Base-by-base conservation (phyloP, 1,140 invertebrate species). In the Ephestia elutella region DNA sequence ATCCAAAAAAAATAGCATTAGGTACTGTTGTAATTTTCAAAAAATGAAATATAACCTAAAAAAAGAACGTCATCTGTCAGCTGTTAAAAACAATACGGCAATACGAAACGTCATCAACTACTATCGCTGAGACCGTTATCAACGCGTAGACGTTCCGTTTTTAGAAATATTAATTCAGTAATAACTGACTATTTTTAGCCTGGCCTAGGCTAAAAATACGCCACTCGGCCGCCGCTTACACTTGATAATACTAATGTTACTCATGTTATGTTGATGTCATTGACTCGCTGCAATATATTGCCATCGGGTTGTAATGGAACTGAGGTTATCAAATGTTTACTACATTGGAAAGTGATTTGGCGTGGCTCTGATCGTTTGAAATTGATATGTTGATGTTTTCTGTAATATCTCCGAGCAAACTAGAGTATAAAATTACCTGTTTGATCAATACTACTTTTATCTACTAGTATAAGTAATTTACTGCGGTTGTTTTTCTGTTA, bases 151-250 rank as follows among this genome's bases (percentile, higher is more conserved):
- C 81, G 81, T 78, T 85, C 83, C 83, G 78, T 87, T 87, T 87
- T 87, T 87, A 87, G 85, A 87, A 87, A 87, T 87, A 87, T 86
- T 87, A 87, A 87, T 87, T 84, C 85, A 84, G 85, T 87, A 84
- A 87, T 87, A 87, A 86, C 76, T 76, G 81, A 84, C 85, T 87
- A 87, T 85, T 84, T 86, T 85, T 87, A 87, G 85, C 85, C 61
- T 73, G 78, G 80, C 80, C 85, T 86, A 87, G 80, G 75, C 85
- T 87, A 87, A 87, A 87, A 82, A 86, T 87, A 87, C 71, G 51
- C 57, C 78, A 69, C 65, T 68, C 80, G 80, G 54, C 62, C 75
- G 85, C 83, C 82, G 82, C 69, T 80, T 63, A 62, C 60, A 76
- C 76, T 80, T 84, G 82, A 87, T 86, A 87, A 86, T 82, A 79